phyloP scores from a whole-genome alignment of 92 coral and sea anemone species.

The Paramuricea clavata region DNA sequence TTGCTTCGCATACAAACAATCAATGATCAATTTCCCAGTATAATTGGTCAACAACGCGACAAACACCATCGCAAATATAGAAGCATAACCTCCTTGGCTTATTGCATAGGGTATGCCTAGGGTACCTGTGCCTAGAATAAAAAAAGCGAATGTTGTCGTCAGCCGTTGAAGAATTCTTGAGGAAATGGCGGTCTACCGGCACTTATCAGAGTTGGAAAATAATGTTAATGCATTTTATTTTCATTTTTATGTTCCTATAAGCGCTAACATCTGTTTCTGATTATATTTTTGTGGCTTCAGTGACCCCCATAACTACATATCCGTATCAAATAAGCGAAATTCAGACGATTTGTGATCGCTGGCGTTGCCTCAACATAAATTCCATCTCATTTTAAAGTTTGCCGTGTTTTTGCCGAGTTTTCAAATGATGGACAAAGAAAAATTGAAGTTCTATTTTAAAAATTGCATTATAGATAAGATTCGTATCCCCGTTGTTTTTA shows the following conservation, averaged over 20 bases:
- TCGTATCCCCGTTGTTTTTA: not conserved
- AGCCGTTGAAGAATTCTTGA: not conserved
- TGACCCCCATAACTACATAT: too few relatives aligned
- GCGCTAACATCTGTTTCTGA: too few relatives aligned
- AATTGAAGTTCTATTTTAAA: too few relatives aligned
- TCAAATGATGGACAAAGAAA: not conserved
- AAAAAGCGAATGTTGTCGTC: not conserved
- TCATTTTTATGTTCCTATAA: too few relatives aligned
- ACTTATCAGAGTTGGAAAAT: not conserved
- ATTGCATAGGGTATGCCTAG: slow-evolving; percentile 95
- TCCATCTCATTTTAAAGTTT: not conserved
- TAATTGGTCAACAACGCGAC: slow-evolving; percentile 90
- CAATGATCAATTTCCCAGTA: slow-evolving; percentile 94
- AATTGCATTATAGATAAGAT: not conserved
- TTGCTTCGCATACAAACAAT: slow-evolving; percentile 85
- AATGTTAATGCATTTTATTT: too few relatives aligned
- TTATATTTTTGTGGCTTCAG: not conserved
- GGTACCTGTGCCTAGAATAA: slow-evolving; percentile 90
- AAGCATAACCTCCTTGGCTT: slow-evolving; percentile 94
- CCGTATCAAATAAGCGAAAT: too few relatives aligned
- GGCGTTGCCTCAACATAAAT: not conserved
- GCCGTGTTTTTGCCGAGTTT: not conserved
- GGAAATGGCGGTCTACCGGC: not conserved
- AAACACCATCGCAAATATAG: slow-evolving; percentile 83
- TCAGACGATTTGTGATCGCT: not conserved